Base-by-base conservation (phyloP, 2,113 vertebrate species). In the Onychostruthus taczanowskii region DNA sequence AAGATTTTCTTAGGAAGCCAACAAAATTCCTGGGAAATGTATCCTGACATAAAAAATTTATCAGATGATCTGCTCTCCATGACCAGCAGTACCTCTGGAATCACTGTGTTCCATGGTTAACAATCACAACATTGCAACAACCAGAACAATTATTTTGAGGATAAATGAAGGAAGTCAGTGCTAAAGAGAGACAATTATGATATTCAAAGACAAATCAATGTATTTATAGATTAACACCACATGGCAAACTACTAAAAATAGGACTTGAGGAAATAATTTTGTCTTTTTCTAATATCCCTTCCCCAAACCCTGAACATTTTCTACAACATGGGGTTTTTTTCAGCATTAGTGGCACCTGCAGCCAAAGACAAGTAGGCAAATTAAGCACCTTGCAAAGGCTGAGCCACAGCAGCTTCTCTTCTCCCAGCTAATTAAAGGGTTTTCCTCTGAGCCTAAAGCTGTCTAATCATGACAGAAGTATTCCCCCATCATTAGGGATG, bases 401-500 rank as follows among this genome's bases (percentile, higher is more conserved):
- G 55, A 91, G 80, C 63, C 26, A 79, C 27, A 39, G 69, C 62
- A 92, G 73, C 74, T 89, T 87, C 43, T 44, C 66, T 62, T 84
- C 89, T 75, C 35, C 37, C 10, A 78, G 70, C 90, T 85, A 76
- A 95, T 93, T 69, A 94, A 87, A 78, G 76, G 67, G 27, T 92
- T 95, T 87, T 80, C 89, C 88, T 95, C 68, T 10, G 44, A 75
- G 82, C 56, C 80, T 91, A 74, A 92, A 96, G 77, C 80, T 92
- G 55, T 58, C 73, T 89, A 79, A 87, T 89, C 76, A 92, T 37
- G 23, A 31, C 93, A 88, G 31, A 89, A 84, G 58, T 75, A 94
- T 90, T 94, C 63, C 87, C 91, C 78, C 61, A 67, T 90, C 79
- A 77, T 93, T 94, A 94, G 11, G 64, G 59, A 77, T 63, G 77